Base-by-base conservation (phyloP, 2,797 vertebrate genomes). In the Distichodus sexfasciatus region DNA sequence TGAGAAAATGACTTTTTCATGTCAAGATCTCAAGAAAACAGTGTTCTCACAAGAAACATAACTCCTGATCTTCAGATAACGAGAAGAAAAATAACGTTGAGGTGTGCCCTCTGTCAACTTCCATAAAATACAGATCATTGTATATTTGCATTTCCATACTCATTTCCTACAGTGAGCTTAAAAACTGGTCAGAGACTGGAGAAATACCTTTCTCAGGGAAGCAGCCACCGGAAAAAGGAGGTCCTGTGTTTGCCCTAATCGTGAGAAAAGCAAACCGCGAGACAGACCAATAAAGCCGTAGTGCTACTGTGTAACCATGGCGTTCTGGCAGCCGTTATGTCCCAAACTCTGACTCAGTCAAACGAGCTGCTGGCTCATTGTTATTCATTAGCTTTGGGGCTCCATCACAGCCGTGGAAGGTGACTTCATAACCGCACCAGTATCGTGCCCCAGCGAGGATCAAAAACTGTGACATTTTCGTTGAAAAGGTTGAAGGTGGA, bases 261-360 rank as follows among this genome's bases (percentile, higher is more conserved):
- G 69, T 84, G 81, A 79, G 83, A 85, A 83, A 88, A 85, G 80
- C 80, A 87, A 87, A 83, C 72, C 64, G 62, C 77, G 73, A 80
- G 78, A 82, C 24, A 44, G 72, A 67, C 76, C 75, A 60, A 60
- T 80, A 77, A 77, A 76, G 84, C 76, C 82, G 79, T 80, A 67
- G 68, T 76, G 36, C 51, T 41, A 4, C 62, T 17, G 60, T 55
- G 86, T 85, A 87, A 86, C 86, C 82, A 83, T 84, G 82, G 80
- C 84, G 71, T 65, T 78, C 57, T 41, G 80, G 71, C 77, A 79
- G 78, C 63, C 10, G 72, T 77, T 15, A 5, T 15, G 12, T 10
- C 35, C 15, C 29, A 31, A 35, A 35, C 15, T n/a, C n/a, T 0
- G 26, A 38, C 19, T 8, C 35, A 40, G 6, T 24, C 33, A 40